phyloP scores from a whole-genome alignment of 2,888 invertebrate species.

The Conomelus anceps region DNA sequence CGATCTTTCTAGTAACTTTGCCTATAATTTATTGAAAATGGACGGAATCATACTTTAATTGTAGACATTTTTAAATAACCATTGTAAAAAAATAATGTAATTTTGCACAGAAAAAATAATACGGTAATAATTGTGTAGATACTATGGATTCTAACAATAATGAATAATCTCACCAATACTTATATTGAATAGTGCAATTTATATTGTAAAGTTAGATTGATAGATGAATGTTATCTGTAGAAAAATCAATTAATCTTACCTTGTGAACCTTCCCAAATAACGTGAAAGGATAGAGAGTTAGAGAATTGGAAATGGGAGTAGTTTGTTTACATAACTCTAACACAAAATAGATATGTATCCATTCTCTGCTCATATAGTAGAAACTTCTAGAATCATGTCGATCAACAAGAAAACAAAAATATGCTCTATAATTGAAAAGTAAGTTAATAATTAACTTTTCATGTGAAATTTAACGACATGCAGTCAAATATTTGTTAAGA shows the following conservation, averaged over 20 bases:
- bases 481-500: too few relatives aligned
- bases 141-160: not conserved
- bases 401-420: too few relatives aligned
- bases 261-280: not conserved
- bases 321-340: not conserved
- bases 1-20: not conserved
- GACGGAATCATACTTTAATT: not conserved
- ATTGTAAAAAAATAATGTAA: not conserved
- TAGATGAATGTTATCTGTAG: not conserved
- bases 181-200: not conserved
- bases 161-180: not conserved
- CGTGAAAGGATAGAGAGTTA: too few relatives aligned
- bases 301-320: not conserved
- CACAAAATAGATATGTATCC: not conserved
- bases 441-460: too few relatives aligned
- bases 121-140: not conserved
- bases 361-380: not conserved
- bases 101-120: not conserved
- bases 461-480: too few relatives aligned
- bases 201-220: not conserved
- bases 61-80: not conserved
- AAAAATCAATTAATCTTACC: not conserved
- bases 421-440: too few relatives aligned
- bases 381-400: not conserved
- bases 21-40: not conserved